Evolutionary conservation across 2,888 invertebrate species (phyloP).

Genomic region (Volucella zonaria): DNA sequence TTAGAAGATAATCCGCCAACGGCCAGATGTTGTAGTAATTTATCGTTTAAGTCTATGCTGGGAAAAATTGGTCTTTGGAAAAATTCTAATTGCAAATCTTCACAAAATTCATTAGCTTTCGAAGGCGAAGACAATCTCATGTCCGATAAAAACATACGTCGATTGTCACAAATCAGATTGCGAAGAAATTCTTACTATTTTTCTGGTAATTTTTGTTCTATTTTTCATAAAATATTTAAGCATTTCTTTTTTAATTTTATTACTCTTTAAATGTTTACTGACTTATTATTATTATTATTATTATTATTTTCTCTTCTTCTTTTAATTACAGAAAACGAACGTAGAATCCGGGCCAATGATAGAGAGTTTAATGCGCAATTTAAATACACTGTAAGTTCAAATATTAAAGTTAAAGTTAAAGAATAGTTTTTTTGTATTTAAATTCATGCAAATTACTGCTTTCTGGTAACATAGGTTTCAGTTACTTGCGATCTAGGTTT

Average conservation of each 20-base stretch:
- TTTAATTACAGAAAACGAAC: conserved; percentile 92
- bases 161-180: conserved; percentile 80
- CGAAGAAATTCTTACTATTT: conserved; percentile 82
- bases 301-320: conserved; percentile 76
- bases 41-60: conserved; percentile 77
- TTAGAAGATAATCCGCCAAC: conserved; percentile 56
- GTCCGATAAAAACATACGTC: conserved; percentile 76
- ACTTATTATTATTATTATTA: not conserved
- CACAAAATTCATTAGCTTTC: conserved; percentile 66
- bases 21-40: conserved; percentile 74
- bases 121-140: conserved; percentile 70
- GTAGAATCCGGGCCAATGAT: conserved; percentile 98
- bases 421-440: not conserved
- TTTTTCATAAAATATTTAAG: conserved; percentile 2
- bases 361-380: conserved; percentile 97
- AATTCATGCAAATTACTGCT: not conserved
- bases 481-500: too few relatives aligned
- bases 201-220: conserved; percentile 78
- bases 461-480: too few relatives aligned
- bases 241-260: conserved; percentile 3
- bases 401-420: not conserved
- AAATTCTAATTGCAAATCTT: conserved; percentile 73
- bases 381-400: conserved; percentile 96
- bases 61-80: conserved; percentile 78
- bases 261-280: not conserved